Base-by-base conservation (phyloP, 1,140 invertebrate species). In the Drosophila persimilis region DNA sequence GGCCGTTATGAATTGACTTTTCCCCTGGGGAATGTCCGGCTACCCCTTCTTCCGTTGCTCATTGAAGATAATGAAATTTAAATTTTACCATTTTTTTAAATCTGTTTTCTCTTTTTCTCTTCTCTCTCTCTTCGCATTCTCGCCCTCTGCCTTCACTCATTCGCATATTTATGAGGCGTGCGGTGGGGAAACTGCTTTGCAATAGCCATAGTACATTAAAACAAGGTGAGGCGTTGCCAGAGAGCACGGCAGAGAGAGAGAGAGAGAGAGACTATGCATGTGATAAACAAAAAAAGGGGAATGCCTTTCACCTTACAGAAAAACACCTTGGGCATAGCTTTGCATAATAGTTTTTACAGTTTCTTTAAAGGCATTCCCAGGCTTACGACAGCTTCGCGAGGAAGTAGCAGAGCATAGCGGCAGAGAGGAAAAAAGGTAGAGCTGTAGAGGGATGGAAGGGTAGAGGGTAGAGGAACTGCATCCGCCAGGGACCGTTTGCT, bases 271-370 rank as follows among this genome's bases (percentile, higher is more conserved):
- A 29, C 7, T 11, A 9, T 35, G 9, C 9, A 8, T 35, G 31
- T 11, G 31, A 9, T 11, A 35, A 35, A 35, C 9, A 8, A 7
- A 8, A 8, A 9, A 8, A 3, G 20, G 20, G 20, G 20, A 20
- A 20, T 20, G 20, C 20, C 20, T 31, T 31, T 8, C 29, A 31
- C 29, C 31, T 11, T 4, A 9, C 9, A 3, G 31, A 46, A 52
- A 39, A 63, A 73, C 51, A 48, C 48, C 57, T 56, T 70, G 48
- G 51, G 73, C 77, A 67, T 59, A 64, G 64, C 60, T 75, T 77
- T 59, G 54, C 47, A 48, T 65, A 60, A 80, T 80, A 80, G 61
- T 75, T 80, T 80, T 80, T 71, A 74, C 57, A 71, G 71, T 52
- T 70, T 63, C 71, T 79, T 64, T 62, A 61, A 55, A 63, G 71